A percentile compares a stretch with the other conserved stretches of the same genome.
phyloP scores from a whole-genome alignment of 2,888 invertebrate species.

The Dorcus hopei region DNA sequence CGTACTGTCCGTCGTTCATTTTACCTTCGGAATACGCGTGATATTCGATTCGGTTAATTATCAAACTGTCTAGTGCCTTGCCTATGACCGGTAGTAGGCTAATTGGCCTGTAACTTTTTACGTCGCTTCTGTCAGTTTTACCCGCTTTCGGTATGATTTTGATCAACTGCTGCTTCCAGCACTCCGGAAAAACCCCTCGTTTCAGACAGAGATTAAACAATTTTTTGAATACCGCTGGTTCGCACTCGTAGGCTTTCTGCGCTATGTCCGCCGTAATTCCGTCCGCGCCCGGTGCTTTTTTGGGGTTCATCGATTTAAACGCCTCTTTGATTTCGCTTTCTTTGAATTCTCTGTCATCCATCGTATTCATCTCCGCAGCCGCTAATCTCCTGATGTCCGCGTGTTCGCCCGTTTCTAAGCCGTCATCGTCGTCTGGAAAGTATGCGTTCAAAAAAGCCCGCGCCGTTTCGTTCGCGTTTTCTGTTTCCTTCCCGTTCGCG shows the following conservation, averaged over 20 bases:
- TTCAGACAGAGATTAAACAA: constrained; percentile 9
- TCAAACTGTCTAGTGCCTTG: constrained; percentile 6
- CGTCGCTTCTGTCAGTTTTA: background rate
- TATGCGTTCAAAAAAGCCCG: background rate
- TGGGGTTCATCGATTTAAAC: background rate
- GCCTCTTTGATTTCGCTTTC: constrained; percentile 2
- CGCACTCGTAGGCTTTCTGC: background rate
- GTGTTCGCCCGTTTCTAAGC: background rate
- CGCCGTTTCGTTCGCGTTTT: constrained; percentile 2
- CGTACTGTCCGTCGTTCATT: constrained; percentile 7
- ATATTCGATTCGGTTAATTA: constrained; percentile 6
- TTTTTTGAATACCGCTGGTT: background rate
- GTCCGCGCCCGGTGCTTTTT: constrained; percentile 11
- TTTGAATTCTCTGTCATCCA: background rate
- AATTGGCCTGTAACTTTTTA: constrained; percentile 5
- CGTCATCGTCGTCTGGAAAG: constrained; percentile 9
- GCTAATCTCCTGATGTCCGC: background rate
- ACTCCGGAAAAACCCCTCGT: constrained; percentile 2
- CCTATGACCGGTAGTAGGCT: constrained; percentile 11
- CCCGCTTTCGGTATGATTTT: constrained; percentile 8
- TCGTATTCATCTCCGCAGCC: background rate
- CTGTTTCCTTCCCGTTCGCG: constrained; percentile 2
- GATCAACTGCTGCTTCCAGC: constrained; percentile 6
- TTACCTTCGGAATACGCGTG: background rate
- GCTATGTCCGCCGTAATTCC: constrained; percentile 11